phyloP scores from a whole-genome alignment of 2,113 vertebrate species.

The Engystomops pustulosus region DNA sequence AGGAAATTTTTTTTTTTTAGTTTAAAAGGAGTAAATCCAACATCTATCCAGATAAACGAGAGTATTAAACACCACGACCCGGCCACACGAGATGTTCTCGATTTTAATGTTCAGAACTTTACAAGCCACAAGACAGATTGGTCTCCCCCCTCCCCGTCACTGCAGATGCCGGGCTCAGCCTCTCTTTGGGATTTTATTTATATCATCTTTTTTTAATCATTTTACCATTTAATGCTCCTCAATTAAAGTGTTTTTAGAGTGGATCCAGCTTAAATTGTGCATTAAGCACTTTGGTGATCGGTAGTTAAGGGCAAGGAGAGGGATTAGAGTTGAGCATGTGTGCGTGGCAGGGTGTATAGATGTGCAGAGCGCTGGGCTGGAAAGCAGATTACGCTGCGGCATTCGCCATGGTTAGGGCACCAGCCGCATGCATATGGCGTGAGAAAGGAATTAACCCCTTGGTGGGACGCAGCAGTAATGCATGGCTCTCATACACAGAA shows the following conservation, averaged over 20 bases:
- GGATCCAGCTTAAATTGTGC: conserved; percentile 77
- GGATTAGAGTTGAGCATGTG: conserved; percentile 78
- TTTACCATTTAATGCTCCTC: conserved; percentile 84
- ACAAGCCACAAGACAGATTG: conserved; percentile 5
- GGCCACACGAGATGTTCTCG: neutral
- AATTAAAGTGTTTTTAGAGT: conserved; percentile 86
- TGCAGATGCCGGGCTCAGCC: conserved; percentile 40
- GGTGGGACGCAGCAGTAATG: neutral
- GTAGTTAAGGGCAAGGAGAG: conserved; percentile 84
- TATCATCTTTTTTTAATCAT: conserved; percentile 78
- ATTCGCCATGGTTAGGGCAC: conserved; percentile 18
- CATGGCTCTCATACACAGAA: neutral
- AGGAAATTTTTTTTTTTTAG: too few relatives aligned
- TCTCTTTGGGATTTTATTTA: conserved; percentile 63
- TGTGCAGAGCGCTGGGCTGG: conserved; percentile 56
- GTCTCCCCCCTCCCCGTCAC: conserved; percentile 30
- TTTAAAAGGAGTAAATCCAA: too few relatives aligned
- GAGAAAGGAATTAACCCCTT: conserved; percentile 29
- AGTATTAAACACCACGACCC: neutral
- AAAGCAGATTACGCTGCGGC: conserved; percentile 85
- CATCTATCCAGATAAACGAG: too few relatives aligned
- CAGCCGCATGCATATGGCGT: conserved; percentile 29
- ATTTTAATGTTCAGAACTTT: conserved; percentile 17
- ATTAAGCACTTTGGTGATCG: conserved; percentile 83
- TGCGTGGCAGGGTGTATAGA: conserved; percentile 45